A percentile compares a stretch with the other conserved stretches of the same genome.
phyloP scores from a whole-genome alignment of 2,113 vertebrate genomes.

The Sander vitreus region DNA sequence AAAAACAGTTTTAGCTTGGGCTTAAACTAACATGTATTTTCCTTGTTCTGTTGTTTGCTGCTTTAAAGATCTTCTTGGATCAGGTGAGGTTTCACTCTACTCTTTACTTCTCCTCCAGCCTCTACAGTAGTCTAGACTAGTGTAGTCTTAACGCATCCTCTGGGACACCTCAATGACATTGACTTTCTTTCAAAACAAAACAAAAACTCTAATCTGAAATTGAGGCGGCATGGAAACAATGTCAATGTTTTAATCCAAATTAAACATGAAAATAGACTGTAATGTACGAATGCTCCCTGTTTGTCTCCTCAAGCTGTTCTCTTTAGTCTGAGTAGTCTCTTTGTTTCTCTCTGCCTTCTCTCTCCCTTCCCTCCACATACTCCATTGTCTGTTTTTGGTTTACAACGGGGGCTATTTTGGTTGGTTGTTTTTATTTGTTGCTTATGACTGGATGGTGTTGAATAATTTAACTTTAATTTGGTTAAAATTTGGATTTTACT shows the following conservation, averaged over 20 bases:
- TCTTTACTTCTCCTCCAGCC: conserved; percentile 13
- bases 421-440: conserved; percentile 58
- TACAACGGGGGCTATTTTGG: conserved; percentile 72
- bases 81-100: conserved; percentile 76
- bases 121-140: conserved; percentile 15
- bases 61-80: conserved; percentile 82
- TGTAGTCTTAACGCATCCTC: conserved; percentile 12
- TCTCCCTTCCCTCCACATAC: conserved; percentile 72
- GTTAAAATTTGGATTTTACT: conserved; percentile 44
- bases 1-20: not conserved
- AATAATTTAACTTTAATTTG: conserved; percentile 62
- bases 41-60: conserved; percentile 14
- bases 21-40: not conserved
- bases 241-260: conserved; percentile 24
- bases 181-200: not conserved
- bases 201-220: conserved; percentile 14
- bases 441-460: conserved; percentile 34
- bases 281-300: conserved; percentile 56
- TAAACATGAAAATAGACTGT: not conserved
- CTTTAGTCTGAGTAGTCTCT: conserved; percentile 76
- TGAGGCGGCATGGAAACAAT: conserved; percentile 24
- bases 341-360: conserved; percentile 77
- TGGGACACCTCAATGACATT: conserved; percentile 6
- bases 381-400: conserved; percentile 77
- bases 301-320: conserved; percentile 72